Evolutionary conservation across 2,888 invertebrate species (phyloP), one percentile per base, ranked within the genome.

Genomic region (Petrolisthes cinctipes): DNA sequence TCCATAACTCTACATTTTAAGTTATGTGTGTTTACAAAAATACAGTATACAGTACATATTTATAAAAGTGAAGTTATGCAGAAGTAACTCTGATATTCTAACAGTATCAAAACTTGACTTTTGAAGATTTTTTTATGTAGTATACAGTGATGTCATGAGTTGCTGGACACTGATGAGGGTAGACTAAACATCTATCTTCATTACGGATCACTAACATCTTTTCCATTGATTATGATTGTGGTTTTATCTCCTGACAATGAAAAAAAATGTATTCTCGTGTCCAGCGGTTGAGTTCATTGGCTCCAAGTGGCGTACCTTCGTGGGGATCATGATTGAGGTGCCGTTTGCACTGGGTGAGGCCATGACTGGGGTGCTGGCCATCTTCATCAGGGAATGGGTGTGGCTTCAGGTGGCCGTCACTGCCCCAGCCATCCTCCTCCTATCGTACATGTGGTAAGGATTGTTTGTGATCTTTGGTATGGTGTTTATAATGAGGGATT

Each of bases 311-410:
- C 80, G 91, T 9, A 86, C 91, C 9, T 89, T 89, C 53, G 86
- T 88, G 66, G 91, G 91, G 37, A 89, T 91, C 81, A 85, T 89
- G 66, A 90, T 91, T 73, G 89, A 91, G 66, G 82, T 86, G 11
- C 89, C 89, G 0, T 91, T 90, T 56, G 91, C 91, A 4, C 79
- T 91, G 54, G 91, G 91, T 6, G 91, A 91, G 81, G 89, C 91
- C 6, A 83, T 85, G 85, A 87, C 89, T 0, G 91, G 91, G 0
- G 86, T 91, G 14, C 57, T 90, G 68, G 89, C 91, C 75, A 88
- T 88, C 86, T 91, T 90, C 87, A 87, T 89, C 81, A 73, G 87
- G 81, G 91, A 91, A 80, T 89, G 91, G 91, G 71, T 89, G 78
- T 84, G 79, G 79, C 85, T 90, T 9, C 90, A 90, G 83, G 84